Base-by-base conservation (phyloP, 2,113 vertebrate genomes). In the Pedionomus torquatus region DNA sequence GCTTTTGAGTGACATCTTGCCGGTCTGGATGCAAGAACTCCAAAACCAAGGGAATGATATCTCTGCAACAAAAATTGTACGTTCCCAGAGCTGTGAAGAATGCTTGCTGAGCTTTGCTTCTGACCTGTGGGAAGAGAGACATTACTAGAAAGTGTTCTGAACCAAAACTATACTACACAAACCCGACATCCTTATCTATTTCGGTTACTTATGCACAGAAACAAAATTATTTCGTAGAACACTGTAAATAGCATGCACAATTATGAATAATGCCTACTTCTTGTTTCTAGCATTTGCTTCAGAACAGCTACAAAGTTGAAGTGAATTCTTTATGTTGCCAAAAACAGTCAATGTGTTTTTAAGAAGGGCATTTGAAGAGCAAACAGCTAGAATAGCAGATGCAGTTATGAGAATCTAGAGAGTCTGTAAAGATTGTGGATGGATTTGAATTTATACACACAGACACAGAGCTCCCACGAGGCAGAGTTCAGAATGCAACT, bases 51-150 rank as follows among this genome's bases (percentile, higher is more conserved):
- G 99, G 99, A 96, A 99, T 99, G 35, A 99, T 97, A 97, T 99
- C 99, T 97, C 99, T 98, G 97, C 99, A 99, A 97, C 99, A 99
- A 97, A 99, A 99, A 86, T 99, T 99, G 97, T 99, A 99, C 4
- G 99, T 99, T 94, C 99, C 99, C 94, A 99, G 97, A 35, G 99
- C 99, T n/a, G 98, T 98, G 98, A 99, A 99, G 94, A 99, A 98
- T 24, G 99, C 99, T 83, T 98, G 99, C 93, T 99, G 99, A 96
- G 99, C 99, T 98, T 98, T 99, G 96, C 98, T 99, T 97, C 99
- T 99, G 76, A 99, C 99, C 99, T 99, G 97, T 7, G 79, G 63
- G 63, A 95, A 58, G 66, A 81, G 9, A 68, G 1, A 44, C 8
- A 10, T 63, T 11, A 49, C 31, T 30, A 74, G 51, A 30, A 70